A percentile compares a stretch with the other conserved stretches of the same genome.
Conservation (phyloP, 2,888 invertebrate genomes). For the Poecilobothrus nobilitatus region DNA sequence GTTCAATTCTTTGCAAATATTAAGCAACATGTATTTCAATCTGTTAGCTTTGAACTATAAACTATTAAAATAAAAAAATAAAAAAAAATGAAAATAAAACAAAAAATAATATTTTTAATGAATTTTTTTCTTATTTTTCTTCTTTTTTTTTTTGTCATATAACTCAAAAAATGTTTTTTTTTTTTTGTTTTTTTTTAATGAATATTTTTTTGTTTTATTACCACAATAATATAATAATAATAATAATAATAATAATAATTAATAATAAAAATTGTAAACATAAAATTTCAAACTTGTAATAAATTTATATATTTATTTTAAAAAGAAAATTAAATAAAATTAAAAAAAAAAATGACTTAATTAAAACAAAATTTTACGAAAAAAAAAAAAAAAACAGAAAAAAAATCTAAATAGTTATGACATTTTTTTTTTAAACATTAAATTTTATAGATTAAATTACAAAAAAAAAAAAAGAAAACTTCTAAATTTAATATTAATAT, state of each 20-base stretch:
- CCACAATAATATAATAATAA: neutral
- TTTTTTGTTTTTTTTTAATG: neutral
- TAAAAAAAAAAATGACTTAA: slow-evolving; percentile 13
- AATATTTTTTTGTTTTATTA: slow-evolving; percentile 11
- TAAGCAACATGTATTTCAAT: too few species aligned
- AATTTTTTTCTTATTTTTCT: slow-evolving; percentile 16
- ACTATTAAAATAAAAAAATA: too few species aligned
- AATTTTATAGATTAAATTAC: too few species aligned
- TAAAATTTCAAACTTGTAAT: slow-evolving; percentile 17
- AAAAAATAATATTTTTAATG: slow-evolving; percentile 19
- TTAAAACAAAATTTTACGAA: slow-evolving; percentile 7
- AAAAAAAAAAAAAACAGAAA: neutral
- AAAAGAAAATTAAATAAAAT: slow-evolving; percentile 12
- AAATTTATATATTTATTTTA: slow-evolving; percentile 3
- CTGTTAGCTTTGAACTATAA: too few species aligned
- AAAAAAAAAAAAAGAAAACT: too few species aligned
- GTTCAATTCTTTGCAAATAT: too few species aligned
- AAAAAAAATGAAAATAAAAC: slow-evolving; percentile 13
- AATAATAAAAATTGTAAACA: slow-evolving; percentile 7
- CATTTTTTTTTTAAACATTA: slow-evolving; percentile 10
- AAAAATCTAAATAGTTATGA: slow-evolving; percentile 19
- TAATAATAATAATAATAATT: neutral
- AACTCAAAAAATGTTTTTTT: slow-evolving; percentile 12
- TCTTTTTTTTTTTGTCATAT: slow-evolving; percentile 28
- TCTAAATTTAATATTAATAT: too few species aligned